Percentiles rank a stretch among this genome's conserved stretches.
These are phyloP conservation scores for Dendroctonus ponderosae DNA, from an alignment of 1,140 invertebrate genomes.

Conservation along the genomic window DNA sequence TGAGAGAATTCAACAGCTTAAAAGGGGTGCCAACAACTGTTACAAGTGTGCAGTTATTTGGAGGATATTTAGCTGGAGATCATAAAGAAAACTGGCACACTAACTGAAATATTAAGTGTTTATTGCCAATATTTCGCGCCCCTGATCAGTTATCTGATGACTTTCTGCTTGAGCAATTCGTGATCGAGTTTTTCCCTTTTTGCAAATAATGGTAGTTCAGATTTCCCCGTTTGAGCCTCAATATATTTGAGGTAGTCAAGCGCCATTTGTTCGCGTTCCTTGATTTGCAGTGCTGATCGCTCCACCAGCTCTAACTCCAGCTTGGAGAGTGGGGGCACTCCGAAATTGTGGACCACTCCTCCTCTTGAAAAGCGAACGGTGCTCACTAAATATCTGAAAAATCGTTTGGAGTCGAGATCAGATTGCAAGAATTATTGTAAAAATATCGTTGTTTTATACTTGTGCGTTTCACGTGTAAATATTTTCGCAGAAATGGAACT, in stretches of 20 bases:
- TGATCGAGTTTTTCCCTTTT: conserved; percentile 26
- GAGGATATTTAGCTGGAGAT: too few relatives aligned
- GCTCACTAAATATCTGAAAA: conserved; percentile 42
- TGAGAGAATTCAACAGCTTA: too few relatives aligned
- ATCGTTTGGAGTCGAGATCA: not conserved
- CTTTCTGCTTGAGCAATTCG: conserved; percentile 24
- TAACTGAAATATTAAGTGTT: too few relatives aligned
- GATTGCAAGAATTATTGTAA: not conserved
- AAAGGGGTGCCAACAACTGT: too few relatives aligned
- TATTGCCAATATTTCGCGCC: too few relatives aligned
- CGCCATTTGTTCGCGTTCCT: conserved; percentile 43
- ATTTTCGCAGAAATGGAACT: too few relatives aligned
- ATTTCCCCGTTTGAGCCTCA: conserved; percentile 13
- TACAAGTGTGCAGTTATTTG: too few relatives aligned
- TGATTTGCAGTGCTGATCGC: conserved; percentile 34
- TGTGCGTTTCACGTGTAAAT: too few relatives aligned
- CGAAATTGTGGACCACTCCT: conserved; percentile 46
- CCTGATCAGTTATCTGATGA: conserved; percentile 9
- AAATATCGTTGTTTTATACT: not conserved
- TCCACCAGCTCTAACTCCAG: conserved; percentile 43
- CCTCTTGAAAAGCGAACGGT: conserved; percentile 42
- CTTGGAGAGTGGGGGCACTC: conserved; percentile 40
- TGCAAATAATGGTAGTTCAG: conserved; percentile 23
- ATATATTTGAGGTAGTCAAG: conserved; percentile 35
- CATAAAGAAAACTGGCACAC: too few relatives aligned